Percentiles rank a stretch among this genome's conserved stretches.
Conservation (phyloP, 2,797 vertebrate genomes). For the Pampus argenteus region DNA sequence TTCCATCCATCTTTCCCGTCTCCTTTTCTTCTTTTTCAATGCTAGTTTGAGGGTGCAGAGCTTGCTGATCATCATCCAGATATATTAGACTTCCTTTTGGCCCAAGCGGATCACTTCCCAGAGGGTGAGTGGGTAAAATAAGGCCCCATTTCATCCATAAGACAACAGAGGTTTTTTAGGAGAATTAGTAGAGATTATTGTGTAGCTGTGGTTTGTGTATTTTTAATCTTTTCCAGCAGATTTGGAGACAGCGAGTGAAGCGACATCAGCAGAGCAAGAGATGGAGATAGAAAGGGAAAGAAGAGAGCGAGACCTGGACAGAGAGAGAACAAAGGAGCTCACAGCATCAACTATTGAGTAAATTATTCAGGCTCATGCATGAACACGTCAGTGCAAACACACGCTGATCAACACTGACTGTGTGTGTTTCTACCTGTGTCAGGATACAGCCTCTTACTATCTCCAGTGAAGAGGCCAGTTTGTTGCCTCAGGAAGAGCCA, state of each 20-base stretch:
- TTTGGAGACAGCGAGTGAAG: constrained; percentile 26
- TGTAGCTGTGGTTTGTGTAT: neutral
- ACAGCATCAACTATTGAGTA: constrained; percentile 73
- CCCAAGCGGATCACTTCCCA: constrained; percentile 70
- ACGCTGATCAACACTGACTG: neutral
- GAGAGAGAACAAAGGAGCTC: constrained; percentile 39
- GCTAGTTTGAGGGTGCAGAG: constrained; percentile 82
- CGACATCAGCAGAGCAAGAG: constrained; percentile 22
- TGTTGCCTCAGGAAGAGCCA: constrained; percentile 63
- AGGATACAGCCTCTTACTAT: constrained; percentile 66
- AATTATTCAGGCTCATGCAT: neutral
- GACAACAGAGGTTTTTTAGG: neutral
- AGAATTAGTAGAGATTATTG: neutral
- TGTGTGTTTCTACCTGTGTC: constrained; percentile 5
- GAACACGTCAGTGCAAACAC: neutral
- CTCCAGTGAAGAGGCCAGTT: constrained; percentile 52
- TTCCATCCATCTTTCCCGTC: neutral
- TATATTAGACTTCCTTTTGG: constrained; percentile 74
- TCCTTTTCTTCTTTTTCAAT: constrained; percentile 4
- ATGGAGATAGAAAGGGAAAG: constrained; percentile 46
- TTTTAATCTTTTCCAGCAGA: constrained; percentile 31
- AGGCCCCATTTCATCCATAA: neutral
- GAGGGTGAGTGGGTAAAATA: constrained; percentile 56
- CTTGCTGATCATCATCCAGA: constrained; percentile 57
- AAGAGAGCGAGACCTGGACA: constrained; percentile 34